phyloP scores from a whole-genome alignment of 2,888 invertebrate species.

The Frankliniella fusca region DNA sequence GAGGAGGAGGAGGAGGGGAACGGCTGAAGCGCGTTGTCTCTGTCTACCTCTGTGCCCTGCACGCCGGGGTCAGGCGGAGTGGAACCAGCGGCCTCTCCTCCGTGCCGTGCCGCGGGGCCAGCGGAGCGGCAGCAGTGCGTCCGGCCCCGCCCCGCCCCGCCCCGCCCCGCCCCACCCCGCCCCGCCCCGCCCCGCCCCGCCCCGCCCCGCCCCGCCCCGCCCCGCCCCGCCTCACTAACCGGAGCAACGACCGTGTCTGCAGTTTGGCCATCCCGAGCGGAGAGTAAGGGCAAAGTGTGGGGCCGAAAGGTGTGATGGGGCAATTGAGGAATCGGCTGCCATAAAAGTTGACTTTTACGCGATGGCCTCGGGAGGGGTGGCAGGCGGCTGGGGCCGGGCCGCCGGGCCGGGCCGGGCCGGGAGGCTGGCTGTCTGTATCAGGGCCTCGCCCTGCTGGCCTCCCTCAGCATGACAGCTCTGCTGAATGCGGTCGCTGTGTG shows the following conservation, averaged over 20 bases:
- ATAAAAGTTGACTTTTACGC: neutral
- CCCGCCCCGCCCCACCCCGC: neutral
- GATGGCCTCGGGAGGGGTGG: neutral
- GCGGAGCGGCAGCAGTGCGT: neutral
- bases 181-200: neutral
- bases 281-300: neutral
- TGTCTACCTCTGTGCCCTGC: too few species aligned
- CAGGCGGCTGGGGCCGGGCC: neutral
- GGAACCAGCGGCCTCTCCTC: neutral
- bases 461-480: neutral
- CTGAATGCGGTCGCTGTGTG: neutral
- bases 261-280: neutral
- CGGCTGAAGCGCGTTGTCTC: too few species aligned
- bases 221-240: neutral
- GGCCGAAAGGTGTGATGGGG: constrained; percentile 17
- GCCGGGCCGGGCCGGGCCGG: too few species aligned
- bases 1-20: neutral
- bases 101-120: neutral
- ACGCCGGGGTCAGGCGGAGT: neutral
- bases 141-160: neutral
- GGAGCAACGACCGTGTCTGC: too few species aligned
- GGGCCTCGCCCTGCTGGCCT: neutral
- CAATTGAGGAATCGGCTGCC: constrained; percentile 8
- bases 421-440: neutral
- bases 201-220: neutral